Conservation (phyloP, 2,888 invertebrate species). For the Yponomeuta evonymella region DNA sequence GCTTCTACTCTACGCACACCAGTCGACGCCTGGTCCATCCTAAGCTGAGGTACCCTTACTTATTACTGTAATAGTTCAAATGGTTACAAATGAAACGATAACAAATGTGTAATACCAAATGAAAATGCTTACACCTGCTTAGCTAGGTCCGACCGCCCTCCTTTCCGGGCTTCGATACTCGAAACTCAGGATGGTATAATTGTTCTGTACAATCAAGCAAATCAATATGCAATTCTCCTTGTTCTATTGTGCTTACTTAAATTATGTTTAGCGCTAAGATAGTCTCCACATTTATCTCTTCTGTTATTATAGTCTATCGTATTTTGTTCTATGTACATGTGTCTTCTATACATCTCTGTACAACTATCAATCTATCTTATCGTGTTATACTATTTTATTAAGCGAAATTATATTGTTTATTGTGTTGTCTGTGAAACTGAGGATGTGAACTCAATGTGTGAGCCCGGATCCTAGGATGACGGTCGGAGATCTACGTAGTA, state of each 20-base stretch:
- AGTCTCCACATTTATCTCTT: conserved; percentile 56
- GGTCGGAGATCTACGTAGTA: conserved; percentile 67
- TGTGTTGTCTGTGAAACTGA: conserved; percentile 51
- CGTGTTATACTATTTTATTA: conserved; percentile 58
- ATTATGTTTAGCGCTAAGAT: conserved; percentile 67
- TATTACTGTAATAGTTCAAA: conserved; percentile 72
- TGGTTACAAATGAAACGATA: conserved; percentile 74
- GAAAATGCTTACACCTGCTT: conserved; percentile 73
- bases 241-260: conserved; percentile 66
- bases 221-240: conserved; percentile 56
- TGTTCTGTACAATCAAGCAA: conserved; percentile 61
- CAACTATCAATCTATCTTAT: conserved; percentile 62
- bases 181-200: conserved; percentile 63
- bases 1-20: conserved; percentile 61
- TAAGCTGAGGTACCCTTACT: conserved; percentile 71
- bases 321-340: conserved; percentile 61
- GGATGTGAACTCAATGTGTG: conserved; percentile 61
- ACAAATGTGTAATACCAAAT: conserved; percentile 72
- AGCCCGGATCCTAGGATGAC: conserved; percentile 53
- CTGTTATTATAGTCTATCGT: conserved; percentile 67
- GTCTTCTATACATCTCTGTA: conserved; percentile 65
- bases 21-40: conserved; percentile 76
- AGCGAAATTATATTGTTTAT: conserved; percentile 51
- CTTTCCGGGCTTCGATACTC: conserved; percentile 47
- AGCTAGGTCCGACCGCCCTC: conserved; percentile 65